phyloP scores from a whole-genome alignment of 2,888 invertebrate species.

The Perdita meconis region DNA sequence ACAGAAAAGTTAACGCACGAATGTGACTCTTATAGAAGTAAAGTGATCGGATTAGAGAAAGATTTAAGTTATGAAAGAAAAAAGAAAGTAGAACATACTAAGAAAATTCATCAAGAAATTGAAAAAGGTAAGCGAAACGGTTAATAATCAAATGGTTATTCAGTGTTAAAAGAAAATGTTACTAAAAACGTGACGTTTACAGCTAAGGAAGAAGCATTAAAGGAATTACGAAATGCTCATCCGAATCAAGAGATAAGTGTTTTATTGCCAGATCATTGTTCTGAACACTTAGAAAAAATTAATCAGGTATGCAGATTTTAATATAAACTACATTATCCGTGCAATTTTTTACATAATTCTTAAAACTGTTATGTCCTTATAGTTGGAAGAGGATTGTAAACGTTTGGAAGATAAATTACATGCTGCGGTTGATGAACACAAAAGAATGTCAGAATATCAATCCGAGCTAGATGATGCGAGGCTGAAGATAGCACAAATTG shows the following conservation, averaged over 20 bases:
- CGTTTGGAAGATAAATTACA: slow-evolving; percentile 79
- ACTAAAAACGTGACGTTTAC: slow-evolving; percentile 19
- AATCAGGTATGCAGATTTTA: slow-evolving; percentile 69
- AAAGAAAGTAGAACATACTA: slow-evolving; percentile 76
- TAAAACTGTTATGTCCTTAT: slow-evolving; percentile 24
- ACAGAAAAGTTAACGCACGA: slow-evolving; percentile 74
- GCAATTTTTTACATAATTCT: neutral
- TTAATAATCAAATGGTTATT: neutral
- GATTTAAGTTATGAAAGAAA: slow-evolving; percentile 76
- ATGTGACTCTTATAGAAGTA: slow-evolving; percentile 73
- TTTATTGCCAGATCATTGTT: slow-evolving; percentile 78
- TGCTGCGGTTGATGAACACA: slow-evolving; percentile 75
- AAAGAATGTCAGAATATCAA: slow-evolving; percentile 75
- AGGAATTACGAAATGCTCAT: slow-evolving; percentile 77
- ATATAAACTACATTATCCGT: neutral
- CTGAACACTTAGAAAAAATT: slow-evolving; percentile 80
- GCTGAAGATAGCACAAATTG: slow-evolving; percentile 79
- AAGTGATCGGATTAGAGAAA: slow-evolving; percentile 78
- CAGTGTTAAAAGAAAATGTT: neutral
- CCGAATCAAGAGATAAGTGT: slow-evolving; percentile 79
- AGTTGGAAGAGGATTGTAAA: slow-evolving; percentile 79
- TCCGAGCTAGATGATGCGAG: slow-evolving; percentile 75
- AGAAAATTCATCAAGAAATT: slow-evolving; percentile 78
- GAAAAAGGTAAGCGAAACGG: slow-evolving; percentile 73
- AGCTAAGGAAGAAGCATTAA: slow-evolving; percentile 81